A percentile compares a stretch with the other conserved stretches of the same genome.
Evolutionary conservation across 2,797 vertebrate genomes (phyloP).

Genomic region (Danio choprae): DNA sequence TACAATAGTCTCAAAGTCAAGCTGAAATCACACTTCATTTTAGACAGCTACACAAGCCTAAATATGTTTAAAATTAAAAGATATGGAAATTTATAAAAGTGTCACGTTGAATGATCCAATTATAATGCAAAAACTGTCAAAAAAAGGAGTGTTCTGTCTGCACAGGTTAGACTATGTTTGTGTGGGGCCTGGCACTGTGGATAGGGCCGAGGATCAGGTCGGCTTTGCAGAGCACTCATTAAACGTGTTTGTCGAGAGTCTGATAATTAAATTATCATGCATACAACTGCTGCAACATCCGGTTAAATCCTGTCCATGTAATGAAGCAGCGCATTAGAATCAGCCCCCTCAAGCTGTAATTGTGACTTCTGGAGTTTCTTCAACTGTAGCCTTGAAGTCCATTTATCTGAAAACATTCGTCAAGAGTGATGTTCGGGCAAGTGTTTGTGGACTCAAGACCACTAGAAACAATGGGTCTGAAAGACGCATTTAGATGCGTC

Average conservation of each 20-base stretch:
- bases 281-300: conserved; percentile 54
- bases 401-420: not conserved
- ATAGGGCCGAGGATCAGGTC: conserved; percentile 75
- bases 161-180: conserved; percentile 14
- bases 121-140: not conserved
- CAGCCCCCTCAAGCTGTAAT: not conserved
- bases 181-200: conserved; percentile 54
- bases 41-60: not conserved
- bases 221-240: conserved; percentile 79
- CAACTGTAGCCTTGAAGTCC: conserved; percentile 3
- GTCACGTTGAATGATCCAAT: conserved; percentile 1
- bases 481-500: conserved; percentile 1
- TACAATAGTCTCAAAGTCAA: too few relatives aligned
- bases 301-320: not conserved
- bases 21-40: too few relatives aligned
- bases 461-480: not conserved
- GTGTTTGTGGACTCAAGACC: conserved; percentile 11
- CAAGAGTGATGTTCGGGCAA: not conserved
- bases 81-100: not conserved
- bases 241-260: conserved; percentile 68
- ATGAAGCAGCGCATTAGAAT: not conserved
- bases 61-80: not conserved
- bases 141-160: conserved; percentile 5
- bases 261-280: conserved; percentile 80
- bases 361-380: not conserved